Evolutionary conservation across 2,113 vertebrate genomes (phyloP), one percentile per base, ranked within the genome.

Genomic region (Hydrochoerus hydrochaeris): DNA sequence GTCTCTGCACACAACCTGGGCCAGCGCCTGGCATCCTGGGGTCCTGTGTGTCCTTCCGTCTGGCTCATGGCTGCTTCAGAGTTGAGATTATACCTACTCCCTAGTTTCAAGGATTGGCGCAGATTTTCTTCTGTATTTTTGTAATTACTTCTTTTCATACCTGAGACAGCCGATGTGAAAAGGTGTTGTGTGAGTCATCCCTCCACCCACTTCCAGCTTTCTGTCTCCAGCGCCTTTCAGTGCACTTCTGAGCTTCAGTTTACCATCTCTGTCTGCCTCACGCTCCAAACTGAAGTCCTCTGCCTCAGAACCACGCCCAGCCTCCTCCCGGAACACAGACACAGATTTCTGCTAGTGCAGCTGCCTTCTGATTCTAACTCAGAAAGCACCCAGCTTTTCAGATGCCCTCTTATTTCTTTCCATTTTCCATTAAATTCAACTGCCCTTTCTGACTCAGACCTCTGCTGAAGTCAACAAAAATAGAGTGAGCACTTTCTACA

Each of bases 41-140:
- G 2, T 1, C 11, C 30, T 57, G 26, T 19, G 5, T 28, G 32
- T 63, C 4, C 32, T 57, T 82, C 26, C 7, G 11, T 2, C 26
- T 1, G 20, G 2, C 16, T 73, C 32, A 1, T 32, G 20, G 57
- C 7, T 19, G 20, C n/a, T 32, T 38, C 8, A 3, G 0, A 26
- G 38, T 88, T 88, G 52, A 4, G 22, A 62, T 71, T 67, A 60
- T 19, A 71, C 3, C 17, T 35, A 16, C 28, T 24, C 67, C 46
- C 35, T 24, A 19, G 54, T 84, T 84, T 54, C 12, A 24, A 52
- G 3, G 8, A n/a, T 20, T 3, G 24, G 16, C 28, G 73, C 20
- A 11, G 2, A 2, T 16, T 19, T 57, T 62, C 19, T 41, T 46
- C 22, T 77, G 19, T 20, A 35, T 41, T 65, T 91, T 83, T 84